These are phyloP conservation scores for Oreochromis niloticus DNA, from an alignment of 2,113 vertebrate species.

Conservation along the genomic window DNA sequence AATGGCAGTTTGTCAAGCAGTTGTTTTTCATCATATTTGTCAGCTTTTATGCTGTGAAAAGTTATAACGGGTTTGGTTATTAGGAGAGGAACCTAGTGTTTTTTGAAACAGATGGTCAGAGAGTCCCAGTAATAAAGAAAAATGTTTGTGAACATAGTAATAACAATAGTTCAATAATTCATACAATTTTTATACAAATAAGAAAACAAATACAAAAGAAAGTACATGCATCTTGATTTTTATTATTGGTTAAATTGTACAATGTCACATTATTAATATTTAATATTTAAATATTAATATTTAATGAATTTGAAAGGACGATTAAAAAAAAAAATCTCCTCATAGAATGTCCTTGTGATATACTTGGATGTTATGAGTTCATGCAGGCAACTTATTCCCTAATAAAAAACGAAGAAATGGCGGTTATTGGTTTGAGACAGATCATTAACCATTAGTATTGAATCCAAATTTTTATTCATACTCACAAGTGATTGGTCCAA, in stretches of 20 bases:
- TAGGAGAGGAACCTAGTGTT: not conserved
- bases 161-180: not conserved
- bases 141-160: not conserved
- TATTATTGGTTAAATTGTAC: not conserved
- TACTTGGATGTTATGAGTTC: not conserved
- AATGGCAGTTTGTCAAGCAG: not conserved
- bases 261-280: not conserved
- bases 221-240: not conserved
- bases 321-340: accelerated
- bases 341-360: not conserved
- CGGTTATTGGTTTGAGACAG: not conserved
- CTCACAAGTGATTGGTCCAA: conserved; percentile 56
- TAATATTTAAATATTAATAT: not conserved
- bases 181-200: not conserved
- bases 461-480: not conserved
- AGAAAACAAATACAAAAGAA: not conserved
- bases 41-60: not conserved
- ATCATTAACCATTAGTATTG: not conserved
- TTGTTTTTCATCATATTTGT: not conserved
- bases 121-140: not conserved
- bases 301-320: not conserved
- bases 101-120: not conserved
- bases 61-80: not conserved
- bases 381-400: conserved; percentile 8
- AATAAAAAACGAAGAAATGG: not conserved